Conservation (phyloP, 2,888 invertebrate genomes). For the Cephus spinipes region DNA sequence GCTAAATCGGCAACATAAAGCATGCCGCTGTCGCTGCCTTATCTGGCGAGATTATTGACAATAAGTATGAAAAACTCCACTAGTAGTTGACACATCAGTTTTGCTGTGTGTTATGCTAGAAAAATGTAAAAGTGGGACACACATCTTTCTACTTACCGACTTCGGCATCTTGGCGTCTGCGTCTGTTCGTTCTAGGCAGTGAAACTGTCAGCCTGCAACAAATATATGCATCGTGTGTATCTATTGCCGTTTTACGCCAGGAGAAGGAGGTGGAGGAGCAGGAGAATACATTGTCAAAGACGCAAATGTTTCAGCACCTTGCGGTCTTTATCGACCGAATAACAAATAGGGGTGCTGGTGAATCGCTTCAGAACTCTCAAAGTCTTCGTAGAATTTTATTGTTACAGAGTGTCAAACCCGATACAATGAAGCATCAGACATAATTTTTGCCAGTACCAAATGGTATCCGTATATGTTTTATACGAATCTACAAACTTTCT, state of each 20-base stretch:
- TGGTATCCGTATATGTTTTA: not conserved
- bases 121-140: not conserved
- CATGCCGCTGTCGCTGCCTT: not conserved
- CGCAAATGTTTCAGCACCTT: not conserved
- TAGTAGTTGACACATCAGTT: not conserved
- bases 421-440: not conserved
- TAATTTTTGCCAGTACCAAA: not conserved
- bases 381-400: not conserved
- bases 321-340: not conserved
- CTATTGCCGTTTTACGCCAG: slow-evolving; percentile 25
- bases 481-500: not conserved
- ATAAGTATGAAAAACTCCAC: not conserved
- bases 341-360: not conserved
- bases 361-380: not conserved
- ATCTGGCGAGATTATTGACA: not conserved
- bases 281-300: not conserved
- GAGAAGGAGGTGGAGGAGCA: not conserved
- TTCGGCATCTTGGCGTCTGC: slow-evolving; percentile 59
- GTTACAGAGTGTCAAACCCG: not conserved
- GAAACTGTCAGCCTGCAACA: slow-evolving; percentile 55
- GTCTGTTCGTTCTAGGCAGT: slow-evolving; percentile 40
- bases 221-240: slow-evolving; percentile 34
- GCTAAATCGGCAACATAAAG: not conserved
- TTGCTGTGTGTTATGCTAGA: not conserved
- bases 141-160: slow-evolving; percentile 47